Percentiles rank a stretch among this genome's conserved stretches.
These are phyloP conservation scores for Meloe dianella DNA, from an alignment of 2,888 invertebrate species.

Conservation along the genomic window DNA sequence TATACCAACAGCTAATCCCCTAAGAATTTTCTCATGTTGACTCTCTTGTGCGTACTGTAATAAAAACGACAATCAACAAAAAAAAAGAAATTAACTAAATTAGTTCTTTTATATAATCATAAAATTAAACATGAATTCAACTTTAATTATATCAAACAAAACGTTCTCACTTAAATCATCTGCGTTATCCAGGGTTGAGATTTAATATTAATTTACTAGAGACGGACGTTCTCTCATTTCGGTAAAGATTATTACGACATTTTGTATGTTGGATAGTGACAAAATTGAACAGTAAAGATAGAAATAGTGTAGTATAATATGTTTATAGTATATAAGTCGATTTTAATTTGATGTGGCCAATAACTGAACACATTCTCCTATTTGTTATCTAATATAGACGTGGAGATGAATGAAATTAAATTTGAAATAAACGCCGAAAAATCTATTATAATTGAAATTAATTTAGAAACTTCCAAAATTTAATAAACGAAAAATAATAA, in stretches of 20 bases:
- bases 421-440: too few species aligned
- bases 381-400: not conserved
- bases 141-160: slow-evolving; percentile 18
- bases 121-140: not conserved
- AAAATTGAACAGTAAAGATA: slow-evolving; percentile 4
- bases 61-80: slow-evolving; percentile 14
- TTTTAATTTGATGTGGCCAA: not conserved
- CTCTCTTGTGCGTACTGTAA: slow-evolving; percentile 88
- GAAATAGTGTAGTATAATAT: not conserved
- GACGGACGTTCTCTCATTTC: slow-evolving; percentile 25
- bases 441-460: too few species aligned
- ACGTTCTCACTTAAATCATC: slow-evolving; percentile 25
- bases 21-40: slow-evolving; percentile 97
- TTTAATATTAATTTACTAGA: slow-evolving; percentile 32
- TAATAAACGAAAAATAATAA: too few species aligned
- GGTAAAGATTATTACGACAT: slow-evolving; percentile 24
- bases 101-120: not conserved
- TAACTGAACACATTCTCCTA: not conserved
- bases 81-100: not conserved
- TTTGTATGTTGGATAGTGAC: slow-evolving; percentile 11
- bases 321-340: not conserved
- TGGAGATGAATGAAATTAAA: too few species aligned
- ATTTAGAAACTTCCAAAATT: too few species aligned
- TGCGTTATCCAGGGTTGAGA: slow-evolving; percentile 14
- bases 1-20: slow-evolving; percentile 96